Conservation (phyloP, 2,113 vertebrate genomes). For the Bostrychus sinensis region DNA sequence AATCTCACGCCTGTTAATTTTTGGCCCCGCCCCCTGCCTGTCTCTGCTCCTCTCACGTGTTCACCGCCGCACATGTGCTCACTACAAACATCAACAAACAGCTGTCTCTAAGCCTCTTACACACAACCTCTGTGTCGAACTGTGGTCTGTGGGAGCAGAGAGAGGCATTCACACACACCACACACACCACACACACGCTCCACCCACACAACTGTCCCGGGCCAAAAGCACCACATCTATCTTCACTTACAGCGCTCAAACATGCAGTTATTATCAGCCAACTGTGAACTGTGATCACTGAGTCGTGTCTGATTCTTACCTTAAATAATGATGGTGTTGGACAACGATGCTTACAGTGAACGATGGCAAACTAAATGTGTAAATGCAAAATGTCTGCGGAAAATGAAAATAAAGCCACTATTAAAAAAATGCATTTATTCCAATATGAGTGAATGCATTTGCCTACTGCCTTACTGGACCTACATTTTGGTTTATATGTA, state of each 20-base stretch:
- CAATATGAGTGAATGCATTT: too few species aligned
- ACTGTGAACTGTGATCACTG: neutral
- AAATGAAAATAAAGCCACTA: too few species aligned
- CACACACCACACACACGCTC: slow-evolving; percentile 27
- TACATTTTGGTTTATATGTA: too few species aligned
- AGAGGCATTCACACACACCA: slow-evolving; percentile 33
- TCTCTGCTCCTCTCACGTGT: slow-evolving; percentile 22
- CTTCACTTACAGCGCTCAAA: neutral
- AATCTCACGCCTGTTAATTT: neutral
- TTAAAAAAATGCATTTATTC: too few species aligned
- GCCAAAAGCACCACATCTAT: slow-evolving; percentile 1
- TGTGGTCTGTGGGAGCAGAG: slow-evolving; percentile 31
- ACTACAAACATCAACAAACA: slow-evolving; percentile 55
- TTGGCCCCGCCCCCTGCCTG: neutral
- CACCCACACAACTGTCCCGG: slow-evolving; percentile 39
- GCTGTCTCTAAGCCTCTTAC: slow-evolving; percentile 70
- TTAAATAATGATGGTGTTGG: neutral
- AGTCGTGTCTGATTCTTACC: neutral
- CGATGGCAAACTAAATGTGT: too few species aligned
- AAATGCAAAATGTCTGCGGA: too few species aligned
- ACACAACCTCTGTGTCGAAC: slow-evolving; percentile 25
- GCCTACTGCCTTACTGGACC: too few species aligned
- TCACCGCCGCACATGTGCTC: slow-evolving; percentile 35
- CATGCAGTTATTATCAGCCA: slow-evolving; percentile 3
- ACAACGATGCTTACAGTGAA: too few species aligned